Percentiles rank a stretch among this genome's conserved stretches.
Evolutionary conservation across 2,113 vertebrate genomes (phyloP).

Genomic region (Atrichornis clamosus): DNA sequence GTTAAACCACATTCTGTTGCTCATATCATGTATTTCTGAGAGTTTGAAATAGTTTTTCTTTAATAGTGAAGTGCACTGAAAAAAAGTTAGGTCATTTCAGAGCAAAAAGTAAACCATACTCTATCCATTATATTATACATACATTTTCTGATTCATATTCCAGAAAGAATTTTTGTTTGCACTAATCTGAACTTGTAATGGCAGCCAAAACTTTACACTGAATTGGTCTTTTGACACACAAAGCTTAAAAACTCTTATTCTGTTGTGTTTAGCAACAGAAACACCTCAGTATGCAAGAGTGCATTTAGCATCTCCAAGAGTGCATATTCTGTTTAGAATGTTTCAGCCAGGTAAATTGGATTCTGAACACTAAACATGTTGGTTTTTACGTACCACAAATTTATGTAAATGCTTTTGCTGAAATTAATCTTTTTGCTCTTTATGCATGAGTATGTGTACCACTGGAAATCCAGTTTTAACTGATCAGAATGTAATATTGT

Average conservation of each 20-base stretch:
- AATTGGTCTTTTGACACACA: background rate
- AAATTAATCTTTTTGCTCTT: background rate
- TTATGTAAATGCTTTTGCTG: background rate
- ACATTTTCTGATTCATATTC: background rate
- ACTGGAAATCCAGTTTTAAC: background rate
- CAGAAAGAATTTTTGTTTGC: background rate
- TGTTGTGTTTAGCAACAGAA: background rate
- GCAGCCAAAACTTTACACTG: background rate
- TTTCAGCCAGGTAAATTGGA: background rate
- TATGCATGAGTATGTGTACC: background rate
- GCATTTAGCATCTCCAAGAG: background rate
- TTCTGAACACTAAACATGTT: background rate
- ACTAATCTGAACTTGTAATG: background rate
- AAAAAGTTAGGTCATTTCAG: background rate
- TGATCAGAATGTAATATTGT: background rate
- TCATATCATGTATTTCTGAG: background rate
- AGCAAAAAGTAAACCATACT: background rate
- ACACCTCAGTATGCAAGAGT: background rate
- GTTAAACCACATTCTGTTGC: background rate
- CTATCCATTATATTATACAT: background rate
- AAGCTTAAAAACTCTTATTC: background rate
- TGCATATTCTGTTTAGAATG: background rate
- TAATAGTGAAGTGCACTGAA: background rate
- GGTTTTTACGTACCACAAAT: background rate
- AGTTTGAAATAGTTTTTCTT: background rate